A percentile compares a stretch with the other conserved stretches of the same genome.
These are phyloP conservation scores for Sardina pilchardus DNA, from an alignment of 2,113 vertebrate genomes.

Conservation along the genomic window DNA sequence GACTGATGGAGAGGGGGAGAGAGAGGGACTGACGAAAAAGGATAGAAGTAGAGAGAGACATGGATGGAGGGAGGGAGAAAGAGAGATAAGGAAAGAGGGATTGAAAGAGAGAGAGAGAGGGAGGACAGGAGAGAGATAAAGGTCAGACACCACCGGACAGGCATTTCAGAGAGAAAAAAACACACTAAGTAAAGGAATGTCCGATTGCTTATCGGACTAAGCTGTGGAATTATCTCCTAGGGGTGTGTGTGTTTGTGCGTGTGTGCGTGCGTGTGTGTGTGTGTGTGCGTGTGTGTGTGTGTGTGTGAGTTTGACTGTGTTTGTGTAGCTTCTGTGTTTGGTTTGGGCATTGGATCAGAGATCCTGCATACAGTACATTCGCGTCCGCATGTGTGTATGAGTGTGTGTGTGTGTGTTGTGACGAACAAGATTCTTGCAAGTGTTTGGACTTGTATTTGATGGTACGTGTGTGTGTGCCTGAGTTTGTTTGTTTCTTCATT, in stretches of 20 bases:
- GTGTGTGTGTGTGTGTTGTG: background rate
- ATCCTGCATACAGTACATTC: background rate
- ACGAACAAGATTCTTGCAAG: no score
- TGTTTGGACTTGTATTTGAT: no score
- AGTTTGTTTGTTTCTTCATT: no score
- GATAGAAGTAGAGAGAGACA: background rate
- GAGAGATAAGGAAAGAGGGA: conserved; percentile 30
- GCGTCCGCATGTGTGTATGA: background rate
- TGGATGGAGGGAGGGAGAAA: conserved; percentile 29
- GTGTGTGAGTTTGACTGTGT: background rate
- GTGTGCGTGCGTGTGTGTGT: background rate
- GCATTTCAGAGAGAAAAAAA: background rate
- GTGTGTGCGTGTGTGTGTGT: background rate
- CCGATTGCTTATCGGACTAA: conserved; percentile 21
- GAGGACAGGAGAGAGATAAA: conserved; percentile 22
- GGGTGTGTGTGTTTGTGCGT: background rate
- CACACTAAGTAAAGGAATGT: background rate
- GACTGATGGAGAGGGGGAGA: conserved; percentile 21
- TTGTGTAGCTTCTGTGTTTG: background rate
- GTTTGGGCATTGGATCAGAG: no score
- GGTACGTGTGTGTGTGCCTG: no score
- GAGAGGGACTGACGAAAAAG: conserved; percentile 22
- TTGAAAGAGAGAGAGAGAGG: background rate
- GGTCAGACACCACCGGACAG: conserved; percentile 35
- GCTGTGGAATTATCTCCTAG: background rate